Evolutionary conservation across 2,888 invertebrate species (phyloP).

Genomic region (Cecidostiba fungosa): DNA sequence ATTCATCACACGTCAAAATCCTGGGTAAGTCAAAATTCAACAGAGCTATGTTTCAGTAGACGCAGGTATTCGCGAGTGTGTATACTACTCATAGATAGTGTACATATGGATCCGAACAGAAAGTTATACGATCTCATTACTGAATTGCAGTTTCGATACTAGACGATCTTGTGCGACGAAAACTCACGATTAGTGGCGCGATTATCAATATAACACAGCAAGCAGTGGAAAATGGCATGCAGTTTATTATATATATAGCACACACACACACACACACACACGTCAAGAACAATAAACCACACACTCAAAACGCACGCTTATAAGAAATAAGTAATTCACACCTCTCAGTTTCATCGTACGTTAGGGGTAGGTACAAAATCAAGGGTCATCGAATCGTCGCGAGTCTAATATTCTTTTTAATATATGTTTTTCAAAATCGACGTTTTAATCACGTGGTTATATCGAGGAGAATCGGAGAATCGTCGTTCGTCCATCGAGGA

Average conservation of each 20-base stretch:
- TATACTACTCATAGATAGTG: background rate
- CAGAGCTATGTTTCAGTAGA: slow-evolving; percentile 72
- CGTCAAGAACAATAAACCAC: slow-evolving; percentile 16
- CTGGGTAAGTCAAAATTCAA: slow-evolving; percentile 50
- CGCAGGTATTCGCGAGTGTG: slow-evolving; percentile 7
- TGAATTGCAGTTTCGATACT: too few relatives aligned
- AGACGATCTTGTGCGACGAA: background rate
- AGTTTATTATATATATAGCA: background rate
- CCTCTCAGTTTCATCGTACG: slow-evolving; percentile 54
- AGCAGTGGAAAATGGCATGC: slow-evolving; percentile 29
- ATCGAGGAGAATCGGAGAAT: background rate
- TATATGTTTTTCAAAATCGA: background rate
- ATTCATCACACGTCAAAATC: background rate
- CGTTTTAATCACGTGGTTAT: background rate
- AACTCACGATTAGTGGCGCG: slow-evolving; percentile 29
- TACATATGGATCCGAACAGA: background rate
- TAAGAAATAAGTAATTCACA: slow-evolving; percentile 58
- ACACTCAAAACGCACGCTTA: slow-evolving; percentile 43
- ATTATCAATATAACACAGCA: background rate
- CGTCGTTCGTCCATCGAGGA: slow-evolving; percentile 43
- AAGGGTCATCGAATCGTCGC: background rate
- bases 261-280: slow-evolving; percentile 13
- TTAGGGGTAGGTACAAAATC: slow-evolving; percentile 13
- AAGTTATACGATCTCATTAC: background rate
- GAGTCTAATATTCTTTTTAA: slow-evolving; percentile 6